A percentile compares a stretch with the other conserved stretches of the same genome.
These are phyloP conservation scores for Erebia palarica DNA, from an alignment of 2,888 invertebrate species.

Conservation along the genomic window DNA sequence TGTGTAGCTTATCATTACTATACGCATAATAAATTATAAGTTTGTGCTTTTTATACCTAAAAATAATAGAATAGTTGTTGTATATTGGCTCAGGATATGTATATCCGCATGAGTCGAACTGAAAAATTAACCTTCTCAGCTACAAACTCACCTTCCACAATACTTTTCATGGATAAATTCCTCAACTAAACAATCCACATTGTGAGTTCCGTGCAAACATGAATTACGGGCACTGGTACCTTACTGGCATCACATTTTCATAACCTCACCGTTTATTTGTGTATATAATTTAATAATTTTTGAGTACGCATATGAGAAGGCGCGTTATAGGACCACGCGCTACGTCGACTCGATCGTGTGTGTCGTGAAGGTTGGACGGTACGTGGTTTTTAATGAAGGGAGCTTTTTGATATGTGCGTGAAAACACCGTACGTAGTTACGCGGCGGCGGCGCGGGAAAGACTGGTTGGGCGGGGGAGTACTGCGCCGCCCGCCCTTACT, in stretches of 20 bases:
- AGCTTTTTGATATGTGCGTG: conserved; percentile 51
- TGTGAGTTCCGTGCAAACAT: conserved; percentile 53
- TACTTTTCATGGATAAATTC: conserved; percentile 46
- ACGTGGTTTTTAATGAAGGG: conserved; percentile 59
- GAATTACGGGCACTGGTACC: conserved; percentile 52
- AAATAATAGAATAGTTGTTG: not conserved
- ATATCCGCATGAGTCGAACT: conserved; percentile 7
- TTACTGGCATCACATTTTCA: conserved; percentile 51
- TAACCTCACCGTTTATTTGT: conserved; percentile 52
- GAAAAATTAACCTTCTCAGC: conserved; percentile 16
- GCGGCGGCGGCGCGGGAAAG: conserved; percentile 62
- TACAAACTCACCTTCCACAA: conserved; percentile 36
- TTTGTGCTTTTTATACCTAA: not conserved
- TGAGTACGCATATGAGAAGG: conserved; percentile 35
- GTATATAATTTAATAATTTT: conserved; percentile 46
- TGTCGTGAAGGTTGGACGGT: conserved; percentile 43
- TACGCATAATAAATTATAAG: not conserved
- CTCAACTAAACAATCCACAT: conserved; percentile 58
- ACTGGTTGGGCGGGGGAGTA: conserved; percentile 69
- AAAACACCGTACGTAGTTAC: conserved; percentile 55
- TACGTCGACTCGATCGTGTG: conserved; percentile 42
- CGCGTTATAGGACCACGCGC: conserved; percentile 34
- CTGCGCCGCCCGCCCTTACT: conserved; percentile 62
- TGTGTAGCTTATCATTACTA: not conserved
- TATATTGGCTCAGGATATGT: conserved; percentile 1